Conservation (phyloP, 2,113 vertebrate species). For the Shinisaurus crocodilurus region DNA sequence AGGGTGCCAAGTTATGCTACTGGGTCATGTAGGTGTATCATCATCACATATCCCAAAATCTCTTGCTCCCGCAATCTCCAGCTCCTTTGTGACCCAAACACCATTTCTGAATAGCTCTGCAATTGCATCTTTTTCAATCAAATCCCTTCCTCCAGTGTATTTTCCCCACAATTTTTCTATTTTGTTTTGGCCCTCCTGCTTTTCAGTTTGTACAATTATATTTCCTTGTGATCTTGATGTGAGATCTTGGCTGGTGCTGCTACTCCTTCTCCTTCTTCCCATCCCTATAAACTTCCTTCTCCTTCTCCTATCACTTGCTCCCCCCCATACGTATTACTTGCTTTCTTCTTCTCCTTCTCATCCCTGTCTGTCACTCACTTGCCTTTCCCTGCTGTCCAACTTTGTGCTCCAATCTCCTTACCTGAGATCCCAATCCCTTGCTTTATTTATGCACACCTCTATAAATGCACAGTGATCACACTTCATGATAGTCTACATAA, state of each 20-base stretch:
- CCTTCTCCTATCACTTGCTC: background rate
- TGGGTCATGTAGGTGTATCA: background rate
- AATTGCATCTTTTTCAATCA: conserved; percentile 2
- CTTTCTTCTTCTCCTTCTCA: background rate
- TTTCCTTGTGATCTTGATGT: background rate
- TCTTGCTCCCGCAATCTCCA: background rate
- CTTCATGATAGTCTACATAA: background rate
- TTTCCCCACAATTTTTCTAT: background rate
- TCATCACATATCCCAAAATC: background rate
- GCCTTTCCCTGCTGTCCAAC: background rate
- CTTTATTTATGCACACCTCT: background rate
- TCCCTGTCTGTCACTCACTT: background rate
- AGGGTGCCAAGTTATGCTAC: background rate
- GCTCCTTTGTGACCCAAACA: background rate
- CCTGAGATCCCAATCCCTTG: background rate
- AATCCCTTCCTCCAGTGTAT: background rate
- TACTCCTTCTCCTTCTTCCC: background rate
- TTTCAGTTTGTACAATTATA: background rate
- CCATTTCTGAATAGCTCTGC: background rate
- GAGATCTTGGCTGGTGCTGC: too few relatives aligned
- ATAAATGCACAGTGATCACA: background rate
- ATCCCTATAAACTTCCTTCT: background rate
- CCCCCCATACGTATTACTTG: background rate
- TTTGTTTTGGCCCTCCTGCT: background rate
- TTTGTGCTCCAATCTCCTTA: background rate